Percentiles rank a stretch among this genome's conserved stretches.
These are phyloP conservation scores for Corella eumyota DNA, from an alignment of 23 tunicate genomes.

Conservation along the genomic window DNA sequence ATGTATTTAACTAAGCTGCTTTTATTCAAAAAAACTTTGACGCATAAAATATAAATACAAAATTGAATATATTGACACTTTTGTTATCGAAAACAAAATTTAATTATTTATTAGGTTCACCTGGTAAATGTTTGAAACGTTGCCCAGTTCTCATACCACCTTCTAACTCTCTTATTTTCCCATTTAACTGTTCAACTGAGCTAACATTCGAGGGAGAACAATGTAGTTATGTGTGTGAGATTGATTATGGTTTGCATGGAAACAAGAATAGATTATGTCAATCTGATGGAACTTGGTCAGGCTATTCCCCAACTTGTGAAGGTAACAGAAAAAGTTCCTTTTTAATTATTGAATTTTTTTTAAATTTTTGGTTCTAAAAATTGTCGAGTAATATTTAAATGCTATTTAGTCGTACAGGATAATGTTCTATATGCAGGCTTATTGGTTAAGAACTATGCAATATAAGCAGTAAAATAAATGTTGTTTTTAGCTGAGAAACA, in stretches of 20 bases:
- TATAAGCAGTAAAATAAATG: background rate
- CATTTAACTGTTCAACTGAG: conserved; percentile 15
- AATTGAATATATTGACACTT: no score
- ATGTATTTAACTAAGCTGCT: no score
- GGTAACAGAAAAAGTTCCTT: no score
- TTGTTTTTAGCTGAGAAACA: conserved; percentile 32
- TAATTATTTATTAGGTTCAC: conserved; percentile 2
- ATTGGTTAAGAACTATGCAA: no score
- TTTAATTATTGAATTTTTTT: no score
- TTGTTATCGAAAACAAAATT: no score
- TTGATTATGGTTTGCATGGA: conserved; percentile 23
- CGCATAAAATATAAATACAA: no score
- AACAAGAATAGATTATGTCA: conserved; percentile 17
- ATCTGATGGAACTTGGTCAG: conserved; percentile 59
- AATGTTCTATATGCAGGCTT: no score
- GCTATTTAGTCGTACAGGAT: no score
- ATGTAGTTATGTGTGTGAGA: conserved; percentile 22
- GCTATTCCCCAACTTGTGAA: conserved; percentile 16
- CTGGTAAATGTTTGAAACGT: conserved; percentile 21
- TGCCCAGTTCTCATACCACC: conserved; percentile 20
- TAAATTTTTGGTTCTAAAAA: no score
- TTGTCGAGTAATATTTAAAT: no score
- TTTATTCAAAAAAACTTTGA: no score
- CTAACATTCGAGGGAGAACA: conserved; percentile 6
- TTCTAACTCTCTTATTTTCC: conserved; percentile 9